Base-by-base conservation (phyloP, 1,140 invertebrate genomes). In the Chelonus insularis region DNA sequence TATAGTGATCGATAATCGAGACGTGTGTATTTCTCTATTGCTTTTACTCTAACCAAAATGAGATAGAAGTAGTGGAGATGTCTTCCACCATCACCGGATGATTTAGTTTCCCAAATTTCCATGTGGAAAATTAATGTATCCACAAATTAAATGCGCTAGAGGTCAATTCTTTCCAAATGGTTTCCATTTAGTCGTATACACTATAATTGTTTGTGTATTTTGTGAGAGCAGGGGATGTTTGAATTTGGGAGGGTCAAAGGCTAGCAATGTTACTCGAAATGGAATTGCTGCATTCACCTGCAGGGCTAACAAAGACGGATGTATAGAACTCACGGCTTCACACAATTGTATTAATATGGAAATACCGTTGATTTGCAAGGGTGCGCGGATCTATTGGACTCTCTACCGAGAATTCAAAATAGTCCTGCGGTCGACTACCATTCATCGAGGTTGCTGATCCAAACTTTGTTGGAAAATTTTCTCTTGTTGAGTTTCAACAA, bases 311-410 rank as follows among this genome's bases (percentile, higher is more conserved):
- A 60, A 43, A 61, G 59, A 61, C 52, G 45, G 51, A 37, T 20
- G 34, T 12, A 16, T 12, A 2, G 52, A 8, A 39, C 50, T 37
- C 37, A 57, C 36, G 45, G 18, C 41, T 50, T 36, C 23, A 57
- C 57, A 63, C 58, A 66, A 66, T 66, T 63, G 57, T 56, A 66
- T 66, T 66, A 66, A 66, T 66, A 66, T 66, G 64, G 64, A 66
- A 66, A 66, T 66, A 63, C 59, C 60, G 60, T 63, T 66, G 64
- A 66, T 66, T 66, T 62, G 60, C 21, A 62, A 52, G 51, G 43
- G 39, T 25, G 21, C 39, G 21, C 21, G 29, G 43, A 45, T 48
- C 23, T 41, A n/a, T 29, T 16, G 58, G 34, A 23, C 14, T 54
- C 23, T 25, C 32, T 29, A 16, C 12, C 21, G 12, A 45, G 48